Percentiles rank a stretch among this genome's conserved stretches.
These are phyloP conservation scores for Tetragonula clypearis DNA, from an alignment of 1,140 invertebrate genomes.

Conservation along the genomic window DNA sequence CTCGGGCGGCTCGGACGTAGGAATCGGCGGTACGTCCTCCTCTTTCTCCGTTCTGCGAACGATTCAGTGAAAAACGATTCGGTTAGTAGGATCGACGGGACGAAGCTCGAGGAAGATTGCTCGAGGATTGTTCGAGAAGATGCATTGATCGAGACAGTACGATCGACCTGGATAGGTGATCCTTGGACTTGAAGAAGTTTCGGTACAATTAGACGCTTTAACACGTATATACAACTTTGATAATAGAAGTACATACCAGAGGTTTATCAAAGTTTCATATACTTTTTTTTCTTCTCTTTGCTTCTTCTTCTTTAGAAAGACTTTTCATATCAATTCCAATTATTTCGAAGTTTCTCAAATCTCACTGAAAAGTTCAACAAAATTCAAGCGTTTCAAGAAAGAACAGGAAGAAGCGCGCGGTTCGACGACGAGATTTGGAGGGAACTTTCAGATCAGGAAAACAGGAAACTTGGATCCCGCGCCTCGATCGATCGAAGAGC, in stretches of 20 bases:
- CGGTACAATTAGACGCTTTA: neutral
- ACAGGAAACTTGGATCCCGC: slow-evolving; percentile 40
- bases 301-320: neutral
- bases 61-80: neutral
- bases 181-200: neutral
- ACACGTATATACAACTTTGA: neutral
- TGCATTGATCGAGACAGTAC: neutral
- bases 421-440: neutral
- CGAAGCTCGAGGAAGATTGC: no score
- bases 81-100: neutral
- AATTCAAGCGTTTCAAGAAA: neutral
- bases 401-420: neutral
- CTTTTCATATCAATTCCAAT: neutral
- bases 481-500: slow-evolving; percentile 69
- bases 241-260: no score
- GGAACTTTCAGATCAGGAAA: slow-evolving; percentile 23
- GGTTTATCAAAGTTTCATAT: neutral
- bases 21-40: slow-evolving; percentile 79
- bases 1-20: slow-evolving; percentile 79
- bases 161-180: neutral
- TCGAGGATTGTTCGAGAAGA: no score
- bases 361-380: no score
- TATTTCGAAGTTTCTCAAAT: neutral
- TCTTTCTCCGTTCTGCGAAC: slow-evolving; percentile 75
- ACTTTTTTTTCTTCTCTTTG: neutral